Evolutionary conservation across 2,888 invertebrate species (phyloP).

Genomic region (Deilephila elpenor): DNA sequence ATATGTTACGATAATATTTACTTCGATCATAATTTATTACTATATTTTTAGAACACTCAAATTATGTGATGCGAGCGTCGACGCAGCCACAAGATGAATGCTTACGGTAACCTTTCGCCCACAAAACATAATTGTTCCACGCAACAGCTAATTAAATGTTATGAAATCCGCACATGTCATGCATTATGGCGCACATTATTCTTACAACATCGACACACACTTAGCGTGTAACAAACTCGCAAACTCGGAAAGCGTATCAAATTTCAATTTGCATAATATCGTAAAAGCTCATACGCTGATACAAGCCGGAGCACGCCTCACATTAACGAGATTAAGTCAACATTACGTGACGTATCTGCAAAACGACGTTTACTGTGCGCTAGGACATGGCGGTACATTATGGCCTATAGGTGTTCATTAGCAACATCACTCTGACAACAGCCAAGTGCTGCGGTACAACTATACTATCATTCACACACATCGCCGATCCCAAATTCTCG

Average conservation of each 20-base stretch:
- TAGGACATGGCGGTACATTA: constrained; percentile 35
- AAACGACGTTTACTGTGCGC: constrained; percentile 54
- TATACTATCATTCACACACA: neutral
- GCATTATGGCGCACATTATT: constrained; percentile 49
- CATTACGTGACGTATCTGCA: constrained; percentile 71
- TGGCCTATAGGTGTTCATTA: constrained; percentile 20
- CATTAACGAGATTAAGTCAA: constrained; percentile 73
- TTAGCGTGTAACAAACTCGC: constrained; percentile 54
- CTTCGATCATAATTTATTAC: constrained; percentile 15
- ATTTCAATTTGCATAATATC: constrained; percentile 76
- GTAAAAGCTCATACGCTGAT: constrained; percentile 71
- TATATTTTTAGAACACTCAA: constrained; percentile 16
- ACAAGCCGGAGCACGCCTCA: constrained; percentile 62
- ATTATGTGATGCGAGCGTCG: neutral
- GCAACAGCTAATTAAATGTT: constrained; percentile 20
- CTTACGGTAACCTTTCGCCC: constrained; percentile 34
- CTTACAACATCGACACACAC: constrained; percentile 43
- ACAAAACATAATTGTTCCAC: constrained; percentile 31
- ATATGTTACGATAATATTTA: neutral
- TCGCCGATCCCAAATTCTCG: no score
- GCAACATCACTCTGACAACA: constrained; percentile 1
- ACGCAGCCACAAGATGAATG: neutral
- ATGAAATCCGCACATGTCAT: constrained; percentile 41
- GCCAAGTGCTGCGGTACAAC: neutral
- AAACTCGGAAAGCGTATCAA: constrained; percentile 68